Evolutionary conservation across 1,140 invertebrate species (phyloP).

Genomic region (Triops cancriformis): DNA sequence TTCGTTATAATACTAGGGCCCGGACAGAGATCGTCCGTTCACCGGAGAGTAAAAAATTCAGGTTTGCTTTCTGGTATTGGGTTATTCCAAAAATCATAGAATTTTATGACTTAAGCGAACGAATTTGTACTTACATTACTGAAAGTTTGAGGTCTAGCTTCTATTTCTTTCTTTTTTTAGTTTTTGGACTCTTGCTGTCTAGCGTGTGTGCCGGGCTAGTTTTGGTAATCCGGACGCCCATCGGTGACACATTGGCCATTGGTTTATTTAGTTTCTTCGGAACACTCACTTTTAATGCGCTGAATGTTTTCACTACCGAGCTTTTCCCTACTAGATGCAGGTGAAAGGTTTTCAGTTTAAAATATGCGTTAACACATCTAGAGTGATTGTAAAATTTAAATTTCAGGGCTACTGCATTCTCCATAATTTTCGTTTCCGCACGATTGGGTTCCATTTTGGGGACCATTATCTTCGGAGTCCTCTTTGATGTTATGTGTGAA

Average conservation of each 20-base stretch:
- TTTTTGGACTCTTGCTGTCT: constrained; percentile 59
- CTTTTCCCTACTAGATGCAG: constrained; percentile 76
- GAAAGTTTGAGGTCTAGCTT: too few relatives aligned
- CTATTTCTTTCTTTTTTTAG: constrained; percentile 44
- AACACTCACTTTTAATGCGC: constrained; percentile 74
- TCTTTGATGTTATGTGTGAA: constrained; percentile 71
- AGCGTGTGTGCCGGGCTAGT: constrained; percentile 60
- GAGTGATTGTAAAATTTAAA: background rate
- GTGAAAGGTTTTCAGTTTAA: constrained; percentile 36
- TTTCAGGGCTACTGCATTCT: constrained; percentile 67
- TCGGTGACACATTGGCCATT: constrained; percentile 64
- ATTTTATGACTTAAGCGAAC: too few relatives aligned
- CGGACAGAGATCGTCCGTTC: too few relatives aligned
- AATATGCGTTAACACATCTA: too few relatives aligned
- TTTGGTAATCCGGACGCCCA: constrained; percentile 59
- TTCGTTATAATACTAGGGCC: too few relatives aligned
- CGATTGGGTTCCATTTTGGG: constrained; percentile 74
- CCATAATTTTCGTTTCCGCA: constrained; percentile 76
- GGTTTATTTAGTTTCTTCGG: constrained; percentile 78
- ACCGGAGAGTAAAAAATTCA: too few relatives aligned
- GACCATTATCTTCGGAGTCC: constrained; percentile 72
- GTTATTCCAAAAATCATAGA: too few relatives aligned
- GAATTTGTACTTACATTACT: too few relatives aligned
- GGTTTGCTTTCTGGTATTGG: too few relatives aligned
- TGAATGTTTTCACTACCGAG: constrained; percentile 79